Evolutionary conservation across 1,140 invertebrate genomes (phyloP).

Genomic region (Polyergus mexicanus): DNA sequence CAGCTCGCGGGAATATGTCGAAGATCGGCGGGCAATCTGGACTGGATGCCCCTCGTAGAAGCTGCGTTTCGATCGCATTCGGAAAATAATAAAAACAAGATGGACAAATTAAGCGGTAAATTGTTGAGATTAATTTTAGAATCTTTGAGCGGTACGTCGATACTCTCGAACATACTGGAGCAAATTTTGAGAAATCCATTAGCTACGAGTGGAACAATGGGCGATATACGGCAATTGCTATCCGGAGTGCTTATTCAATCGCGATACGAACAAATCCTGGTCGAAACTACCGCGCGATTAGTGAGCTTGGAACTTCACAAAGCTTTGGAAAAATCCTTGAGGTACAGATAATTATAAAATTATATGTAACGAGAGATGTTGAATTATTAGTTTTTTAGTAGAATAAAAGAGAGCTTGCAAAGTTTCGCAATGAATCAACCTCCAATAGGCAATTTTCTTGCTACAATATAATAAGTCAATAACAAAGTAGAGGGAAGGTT

Average conservation of each 20-base stretch:
- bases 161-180: constrained; percentile 83
- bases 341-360: constrained; percentile 69
- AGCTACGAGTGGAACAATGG: constrained; percentile 84
- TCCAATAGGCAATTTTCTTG: neutral
- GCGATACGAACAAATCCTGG: constrained; percentile 84
- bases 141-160: constrained; percentile 83
- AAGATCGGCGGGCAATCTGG: constrained; percentile 83
- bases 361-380: neutral
- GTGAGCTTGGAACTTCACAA: constrained; percentile 84
- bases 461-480: neutral
- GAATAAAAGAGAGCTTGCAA: neutral
- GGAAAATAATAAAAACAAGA: constrained; percentile 77
- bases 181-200: constrained; percentile 85
- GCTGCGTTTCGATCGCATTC: constrained; percentile 79
- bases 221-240: constrained; percentile 83
- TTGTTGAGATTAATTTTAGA: constrained; percentile 83
- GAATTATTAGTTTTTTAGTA: neutral
- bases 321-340: constrained; percentile 81
- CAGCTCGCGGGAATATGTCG: constrained; percentile 82
- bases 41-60: constrained; percentile 85
- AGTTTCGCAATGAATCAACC: neutral
- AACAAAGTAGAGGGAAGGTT: neutral
- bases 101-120: constrained; percentile 80
- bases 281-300: constrained; percentile 84
- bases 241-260: constrained; percentile 85